Percentiles rank a stretch among this genome's conserved stretches.
phyloP scores from a whole-genome alignment of 2,888 invertebrate species.

The Epinotia brunnichana region DNA sequence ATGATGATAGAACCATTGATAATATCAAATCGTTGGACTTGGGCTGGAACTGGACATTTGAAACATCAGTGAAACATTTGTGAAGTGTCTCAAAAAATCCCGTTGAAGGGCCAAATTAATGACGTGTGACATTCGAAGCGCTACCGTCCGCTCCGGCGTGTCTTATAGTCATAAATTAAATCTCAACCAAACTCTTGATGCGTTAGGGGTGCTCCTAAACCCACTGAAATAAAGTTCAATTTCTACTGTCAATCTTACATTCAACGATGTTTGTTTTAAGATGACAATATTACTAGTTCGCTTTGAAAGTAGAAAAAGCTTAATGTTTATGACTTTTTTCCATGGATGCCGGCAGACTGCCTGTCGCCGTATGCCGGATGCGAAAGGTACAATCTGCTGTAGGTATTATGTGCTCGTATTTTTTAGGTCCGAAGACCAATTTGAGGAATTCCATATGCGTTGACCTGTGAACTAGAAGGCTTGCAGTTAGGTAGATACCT shows the following conservation, averaged over 20 bases:
- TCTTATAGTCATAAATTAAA: constrained; percentile 65
- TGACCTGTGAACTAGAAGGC: background rate
- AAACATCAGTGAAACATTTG: constrained; percentile 10
- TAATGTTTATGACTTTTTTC: constrained; percentile 49
- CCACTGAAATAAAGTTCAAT: constrained; percentile 14
- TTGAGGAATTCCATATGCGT: background rate
- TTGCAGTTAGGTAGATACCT: background rate
- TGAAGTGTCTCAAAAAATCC: constrained; percentile 49
- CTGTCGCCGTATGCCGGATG: constrained; percentile 71
- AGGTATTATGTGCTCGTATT: background rate
- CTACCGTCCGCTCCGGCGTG: constrained; percentile 64
- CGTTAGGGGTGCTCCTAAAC: constrained; percentile 20
- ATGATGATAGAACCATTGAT: background rate
- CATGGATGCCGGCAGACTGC: constrained; percentile 61
- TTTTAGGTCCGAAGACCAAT: background rate
- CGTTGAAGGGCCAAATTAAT: constrained; percentile 62
- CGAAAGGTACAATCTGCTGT: constrained; percentile 13
- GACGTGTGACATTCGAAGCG: constrained; percentile 69
- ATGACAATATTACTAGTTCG: constrained; percentile 54
- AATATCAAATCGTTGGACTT: background rate
- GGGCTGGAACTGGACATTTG: background rate
- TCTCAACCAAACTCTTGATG: constrained; percentile 38
- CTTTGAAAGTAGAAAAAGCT: constrained; percentile 42
- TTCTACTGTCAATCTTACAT: background rate
- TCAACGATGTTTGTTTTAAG: constrained; percentile 37